A percentile compares a stretch with the other conserved stretches of the same genome.
Conservation (phyloP, 2,797 vertebrate species). For the Acanthurus tractus region DNA sequence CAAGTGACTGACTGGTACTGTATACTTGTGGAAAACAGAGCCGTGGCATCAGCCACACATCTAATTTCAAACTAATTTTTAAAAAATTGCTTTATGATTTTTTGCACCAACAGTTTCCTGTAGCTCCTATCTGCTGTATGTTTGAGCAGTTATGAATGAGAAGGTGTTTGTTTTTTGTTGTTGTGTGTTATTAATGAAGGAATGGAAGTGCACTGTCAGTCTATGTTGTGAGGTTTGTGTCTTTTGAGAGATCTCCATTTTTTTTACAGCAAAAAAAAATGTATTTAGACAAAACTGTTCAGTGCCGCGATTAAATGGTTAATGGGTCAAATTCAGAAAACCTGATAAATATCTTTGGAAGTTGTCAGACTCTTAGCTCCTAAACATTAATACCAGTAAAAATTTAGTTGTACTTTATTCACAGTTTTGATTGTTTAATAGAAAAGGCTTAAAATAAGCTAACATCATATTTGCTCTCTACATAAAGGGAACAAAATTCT, state of each 20-base stretch:
- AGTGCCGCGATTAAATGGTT: background rate
- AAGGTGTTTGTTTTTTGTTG: background rate
- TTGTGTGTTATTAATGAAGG: constrained; percentile 29
- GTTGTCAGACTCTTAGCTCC: background rate
- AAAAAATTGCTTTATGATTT: background rate
- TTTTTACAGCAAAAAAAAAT: background rate
- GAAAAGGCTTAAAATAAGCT: background rate
- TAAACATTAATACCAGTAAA: too few species aligned
- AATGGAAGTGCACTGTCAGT: background rate
- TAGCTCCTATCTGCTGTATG: background rate
- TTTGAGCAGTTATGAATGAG: constrained; percentile 2
- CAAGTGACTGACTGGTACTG: background rate
- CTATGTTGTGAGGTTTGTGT: background rate
- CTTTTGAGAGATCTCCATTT: background rate
- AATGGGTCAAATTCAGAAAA: background rate
- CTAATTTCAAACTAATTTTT: background rate
- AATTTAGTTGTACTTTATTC: background rate
- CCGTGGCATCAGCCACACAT: background rate
- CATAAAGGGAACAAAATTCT: constrained; percentile 24
- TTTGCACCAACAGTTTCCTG: background rate
- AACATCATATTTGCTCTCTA: background rate
- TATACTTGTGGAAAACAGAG: constrained; percentile 4
- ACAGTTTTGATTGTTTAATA: constrained; percentile 9
- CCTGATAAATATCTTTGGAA: background rate
- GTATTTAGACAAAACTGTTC: background rate